phyloP scores from a whole-genome alignment of 2,113 vertebrate species.

The Natator depressus region DNA sequence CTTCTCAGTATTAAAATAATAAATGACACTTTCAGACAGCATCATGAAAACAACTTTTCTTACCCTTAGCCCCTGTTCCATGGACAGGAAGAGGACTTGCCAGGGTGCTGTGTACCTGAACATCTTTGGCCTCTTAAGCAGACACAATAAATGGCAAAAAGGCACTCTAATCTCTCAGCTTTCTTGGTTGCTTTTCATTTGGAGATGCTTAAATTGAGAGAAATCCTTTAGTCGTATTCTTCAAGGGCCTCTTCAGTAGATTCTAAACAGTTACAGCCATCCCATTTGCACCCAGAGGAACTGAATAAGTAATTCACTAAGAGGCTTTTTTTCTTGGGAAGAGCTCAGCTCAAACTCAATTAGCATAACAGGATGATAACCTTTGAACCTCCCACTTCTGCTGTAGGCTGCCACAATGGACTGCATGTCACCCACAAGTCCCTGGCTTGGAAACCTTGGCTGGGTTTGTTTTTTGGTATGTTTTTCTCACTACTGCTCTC shows the following conservation, averaged over 20 bases:
- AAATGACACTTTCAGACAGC: neutral
- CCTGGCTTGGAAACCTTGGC: neutral
- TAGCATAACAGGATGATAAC: slow-evolving; percentile 72
- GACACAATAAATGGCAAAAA: slow-evolving; percentile 55
- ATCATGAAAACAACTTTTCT: slow-evolving; percentile 57
- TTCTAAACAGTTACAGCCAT: slow-evolving; percentile 31
- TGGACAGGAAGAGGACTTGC: slow-evolving; percentile 81
- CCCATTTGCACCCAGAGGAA: slow-evolving; percentile 44
- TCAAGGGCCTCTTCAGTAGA: neutral
- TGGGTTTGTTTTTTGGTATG: neutral
- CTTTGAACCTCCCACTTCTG: slow-evolving; percentile 63
- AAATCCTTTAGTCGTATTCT: slow-evolving; percentile 23
- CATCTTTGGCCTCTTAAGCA: slow-evolving; percentile 72
- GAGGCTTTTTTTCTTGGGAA: slow-evolving; percentile 73
- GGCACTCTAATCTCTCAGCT: slow-evolving; percentile 48
- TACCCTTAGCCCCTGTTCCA: slow-evolving; percentile 79
- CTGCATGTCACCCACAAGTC: accelerated
- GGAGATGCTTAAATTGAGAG: slow-evolving; percentile 19
- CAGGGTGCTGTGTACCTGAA: slow-evolving; percentile 82
- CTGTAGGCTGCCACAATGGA: neutral
- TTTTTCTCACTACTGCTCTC: neutral
- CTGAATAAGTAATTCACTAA: slow-evolving; percentile 73
- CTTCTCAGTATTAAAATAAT: neutral
- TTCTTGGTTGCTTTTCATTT: slow-evolving; percentile 33
- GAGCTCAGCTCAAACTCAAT: slow-evolving; percentile 83